phyloP scores from a whole-genome alignment of 2,888 invertebrate species.

The Euplexia lucipara region DNA sequence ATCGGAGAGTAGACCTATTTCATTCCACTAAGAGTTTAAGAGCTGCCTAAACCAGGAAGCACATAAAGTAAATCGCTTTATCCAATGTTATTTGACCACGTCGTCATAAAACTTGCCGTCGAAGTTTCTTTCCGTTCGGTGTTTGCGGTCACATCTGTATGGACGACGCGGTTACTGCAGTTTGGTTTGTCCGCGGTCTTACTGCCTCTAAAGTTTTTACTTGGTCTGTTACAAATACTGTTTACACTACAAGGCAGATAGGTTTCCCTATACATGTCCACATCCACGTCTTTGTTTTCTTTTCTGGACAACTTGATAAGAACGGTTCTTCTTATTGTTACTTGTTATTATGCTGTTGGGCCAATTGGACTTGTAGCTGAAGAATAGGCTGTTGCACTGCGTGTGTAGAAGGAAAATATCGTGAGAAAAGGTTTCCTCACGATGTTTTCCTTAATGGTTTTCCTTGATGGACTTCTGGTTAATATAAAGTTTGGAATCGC shows the following conservation, averaged over 20 bases:
- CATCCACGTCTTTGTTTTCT: neutral
- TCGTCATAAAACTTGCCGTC: neutral
- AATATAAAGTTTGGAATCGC: no score
- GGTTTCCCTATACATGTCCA: neutral
- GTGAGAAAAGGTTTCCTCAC: no score
- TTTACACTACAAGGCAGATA: neutral
- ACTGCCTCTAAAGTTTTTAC: conserved; percentile 2
- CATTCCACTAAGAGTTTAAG: neutral
- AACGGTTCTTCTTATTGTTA: no score
- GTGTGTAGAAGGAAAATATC: no score
- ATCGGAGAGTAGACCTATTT: neutral
- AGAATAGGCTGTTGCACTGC: no score
- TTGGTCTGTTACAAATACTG: neutral
- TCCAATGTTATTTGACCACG: conserved; percentile 19
- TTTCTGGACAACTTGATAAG: neutral
- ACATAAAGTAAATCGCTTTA: conserved; percentile 3
- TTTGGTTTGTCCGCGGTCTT: conserved; percentile 26
- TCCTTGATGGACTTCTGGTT: no score
- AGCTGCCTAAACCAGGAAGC: conserved; percentile 12
- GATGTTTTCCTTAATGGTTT: no score
- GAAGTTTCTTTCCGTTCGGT: conserved; percentile 35
- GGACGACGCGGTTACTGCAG: conserved; percentile 18
- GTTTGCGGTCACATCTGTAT: conserved; percentile 37
- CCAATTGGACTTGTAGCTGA: no score
- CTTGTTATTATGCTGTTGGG: no score